phyloP scores from a whole-genome alignment of 2,888 invertebrate genomes.

The Drosophila pseudotalamancana region DNA sequence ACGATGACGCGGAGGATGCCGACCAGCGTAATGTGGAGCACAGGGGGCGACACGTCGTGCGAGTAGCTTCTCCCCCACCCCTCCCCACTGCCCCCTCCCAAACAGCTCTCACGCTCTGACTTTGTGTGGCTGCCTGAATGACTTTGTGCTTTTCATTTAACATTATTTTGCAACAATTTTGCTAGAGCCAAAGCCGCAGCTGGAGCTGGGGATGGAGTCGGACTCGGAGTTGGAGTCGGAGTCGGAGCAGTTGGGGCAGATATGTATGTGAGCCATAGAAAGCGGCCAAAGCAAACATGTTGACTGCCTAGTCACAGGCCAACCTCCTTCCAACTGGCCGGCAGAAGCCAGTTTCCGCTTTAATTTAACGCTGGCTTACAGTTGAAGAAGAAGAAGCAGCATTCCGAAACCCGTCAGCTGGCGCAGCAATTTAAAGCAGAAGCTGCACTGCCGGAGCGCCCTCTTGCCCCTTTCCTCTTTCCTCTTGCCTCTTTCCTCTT shows the following conservation, averaged over 20 bases:
- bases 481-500: too few species aligned
- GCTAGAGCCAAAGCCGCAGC: conserved; percentile 17
- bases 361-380: conserved; percentile 73
- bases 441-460: conserved; percentile 39
- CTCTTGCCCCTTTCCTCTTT: too few species aligned
- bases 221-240: too few species aligned
- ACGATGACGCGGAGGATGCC: conserved; percentile 57
- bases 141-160: conserved; percentile 80
- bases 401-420: conserved; percentile 56
- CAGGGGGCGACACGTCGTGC: conserved; percentile 18
- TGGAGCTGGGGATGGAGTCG: too few species aligned
- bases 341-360: conserved; percentile 72
- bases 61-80: background rate
- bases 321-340: background rate
- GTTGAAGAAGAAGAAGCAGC: conserved; percentile 13
- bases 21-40: background rate
- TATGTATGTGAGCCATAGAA: conserved; percentile 61
- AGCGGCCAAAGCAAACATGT: conserved; percentile 64
- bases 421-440: conserved; percentile 66
- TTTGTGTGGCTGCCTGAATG: conserved; percentile 52
- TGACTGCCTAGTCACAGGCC: conserved; percentile 23
- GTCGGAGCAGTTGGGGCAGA: conserved; percentile 10
- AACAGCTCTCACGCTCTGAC: background rate
- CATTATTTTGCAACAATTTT: conserved; percentile 77
- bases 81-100: background rate